phyloP scores from a whole-genome alignment of 2,888 invertebrate species.

The Agrotis ipsilon region DNA sequence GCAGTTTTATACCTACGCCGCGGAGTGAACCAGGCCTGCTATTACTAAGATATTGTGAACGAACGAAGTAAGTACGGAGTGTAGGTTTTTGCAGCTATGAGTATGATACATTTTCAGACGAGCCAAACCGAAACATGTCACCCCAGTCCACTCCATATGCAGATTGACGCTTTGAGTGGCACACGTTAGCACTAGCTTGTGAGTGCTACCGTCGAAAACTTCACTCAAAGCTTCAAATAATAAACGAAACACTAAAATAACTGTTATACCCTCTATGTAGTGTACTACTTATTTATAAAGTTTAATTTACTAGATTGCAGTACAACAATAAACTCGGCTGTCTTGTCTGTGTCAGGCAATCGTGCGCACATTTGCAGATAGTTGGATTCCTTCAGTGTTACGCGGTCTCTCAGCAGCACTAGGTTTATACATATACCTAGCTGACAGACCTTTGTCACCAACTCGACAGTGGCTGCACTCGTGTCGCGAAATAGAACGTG shows the following conservation, averaged over 20 bases:
- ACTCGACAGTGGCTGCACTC: slow-evolving; percentile 30
- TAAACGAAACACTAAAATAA: slow-evolving; percentile 14
- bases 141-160: slow-evolving; percentile 1
- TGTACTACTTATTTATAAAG: slow-evolving; percentile 6
- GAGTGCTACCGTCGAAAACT: neutral
- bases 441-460: slow-evolving; percentile 46
- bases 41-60: no score
- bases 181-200: neutral
- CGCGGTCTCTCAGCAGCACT: slow-evolving; percentile 19
- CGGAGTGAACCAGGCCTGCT: no score
- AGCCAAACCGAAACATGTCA: neutral
- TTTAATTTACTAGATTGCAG: slow-evolving; percentile 27
- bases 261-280: neutral
- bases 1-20: no score
- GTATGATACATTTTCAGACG: neutral
- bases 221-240: neutral
- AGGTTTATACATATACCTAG: slow-evolving; percentile 38
- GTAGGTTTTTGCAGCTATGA: neutral
- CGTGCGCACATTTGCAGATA: slow-evolving; percentile 37
- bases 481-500: slow-evolving; percentile 34
- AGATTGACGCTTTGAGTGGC: slow-evolving; percentile 28
- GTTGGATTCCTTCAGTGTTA: slow-evolving; percentile 25
- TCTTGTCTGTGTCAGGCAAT: slow-evolving; percentile 36
- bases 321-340: slow-evolving; percentile 25
- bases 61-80: neutral